Base-by-base conservation (phyloP, 2,888 invertebrate genomes). In the Gymnosoma rotundatum region DNA sequence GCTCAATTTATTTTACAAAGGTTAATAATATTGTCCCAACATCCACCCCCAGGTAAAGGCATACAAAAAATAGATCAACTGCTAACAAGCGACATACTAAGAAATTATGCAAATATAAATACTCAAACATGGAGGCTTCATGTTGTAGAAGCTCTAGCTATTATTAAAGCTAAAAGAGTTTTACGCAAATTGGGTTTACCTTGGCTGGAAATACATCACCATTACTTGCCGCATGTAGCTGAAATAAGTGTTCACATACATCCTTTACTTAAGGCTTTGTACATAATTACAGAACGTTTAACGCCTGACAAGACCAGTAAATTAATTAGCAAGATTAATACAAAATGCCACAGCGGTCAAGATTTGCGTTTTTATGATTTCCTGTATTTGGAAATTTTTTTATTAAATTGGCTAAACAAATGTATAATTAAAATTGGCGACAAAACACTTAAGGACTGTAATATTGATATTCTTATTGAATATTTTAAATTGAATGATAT, bases 81-180 rank as follows among this genome's bases (percentile, higher is more conserved):
- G 12, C 21, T 21, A 7, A 56, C 74, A 42, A 83, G 80, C 45
- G 85, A 86, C 78, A 80, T 87, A 38, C 81, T 93, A 38, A 86
- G 86, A 0, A 88, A 89, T 63, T 92, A 91, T 86, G 88, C 91
- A 0, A 86, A 78, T 52, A 20, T 78, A 0, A 88, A 90, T 67
- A 75, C 88, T 0, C 60, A 70, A 2, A 87, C 90, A 20, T 94
- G 94, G 94, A 90, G 91, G 32, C 86, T 89, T 0, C 90, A 91
- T 85, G 84, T 94, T 1, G 78, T 94, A 0, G 94, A 94, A 90
- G 93, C 93, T 0, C 86, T 94, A 21, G 91, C 93, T 76, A 92
- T 94, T 21, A 93, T 94, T 16, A 88, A 88, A 66, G 91, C 91
- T 0, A 89, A 90, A 0, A 86, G 86, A 32, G 89, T 93, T 6